Conservation (phyloP, 1,140 invertebrate species). For the Heliconius eleuchia region DNA sequence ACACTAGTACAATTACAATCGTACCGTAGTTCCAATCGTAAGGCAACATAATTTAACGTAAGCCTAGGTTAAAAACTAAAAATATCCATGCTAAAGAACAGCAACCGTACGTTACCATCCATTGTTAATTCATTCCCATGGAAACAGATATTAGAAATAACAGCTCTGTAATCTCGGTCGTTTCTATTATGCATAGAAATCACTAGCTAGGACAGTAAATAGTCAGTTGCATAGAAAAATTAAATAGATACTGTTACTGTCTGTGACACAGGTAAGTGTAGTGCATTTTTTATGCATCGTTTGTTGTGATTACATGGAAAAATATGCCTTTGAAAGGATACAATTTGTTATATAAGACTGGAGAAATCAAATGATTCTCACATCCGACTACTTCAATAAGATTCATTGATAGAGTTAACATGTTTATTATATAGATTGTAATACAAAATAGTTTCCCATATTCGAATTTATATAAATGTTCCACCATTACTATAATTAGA, state of each 20-base stretch:
- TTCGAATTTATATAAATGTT: too few species aligned
- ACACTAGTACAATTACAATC: background rate
- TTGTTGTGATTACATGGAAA: conserved; percentile 42
- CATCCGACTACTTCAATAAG: too few species aligned
- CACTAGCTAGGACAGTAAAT: conserved; percentile 67
- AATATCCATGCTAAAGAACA: conserved; percentile 3
- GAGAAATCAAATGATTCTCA: too few species aligned
- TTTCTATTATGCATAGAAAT: conserved; percentile 70
- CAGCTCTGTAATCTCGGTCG: conserved; percentile 64
- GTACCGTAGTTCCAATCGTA: background rate
- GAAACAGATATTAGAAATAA: conserved; percentile 59
- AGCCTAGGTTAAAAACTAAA: background rate
- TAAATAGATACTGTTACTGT: conserved; percentile 54
- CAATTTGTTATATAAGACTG: background rate
- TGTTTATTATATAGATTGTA: too few species aligned
- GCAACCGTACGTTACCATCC: conserved; percentile 52
- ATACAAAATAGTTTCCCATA: too few species aligned
- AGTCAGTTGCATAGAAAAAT: conserved; percentile 61
- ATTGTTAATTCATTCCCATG: conserved; percentile 67
- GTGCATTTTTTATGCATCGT: conserved; percentile 35
- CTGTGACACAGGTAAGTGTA: conserved; percentile 48
- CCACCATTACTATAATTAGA: too few species aligned
- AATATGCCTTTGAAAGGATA: conserved; percentile 15
- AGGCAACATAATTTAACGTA: background rate
- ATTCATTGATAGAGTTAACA: too few species aligned